Base-by-base conservation (phyloP, 2,888 invertebrate species). In the Sphaeridia pumilis region DNA sequence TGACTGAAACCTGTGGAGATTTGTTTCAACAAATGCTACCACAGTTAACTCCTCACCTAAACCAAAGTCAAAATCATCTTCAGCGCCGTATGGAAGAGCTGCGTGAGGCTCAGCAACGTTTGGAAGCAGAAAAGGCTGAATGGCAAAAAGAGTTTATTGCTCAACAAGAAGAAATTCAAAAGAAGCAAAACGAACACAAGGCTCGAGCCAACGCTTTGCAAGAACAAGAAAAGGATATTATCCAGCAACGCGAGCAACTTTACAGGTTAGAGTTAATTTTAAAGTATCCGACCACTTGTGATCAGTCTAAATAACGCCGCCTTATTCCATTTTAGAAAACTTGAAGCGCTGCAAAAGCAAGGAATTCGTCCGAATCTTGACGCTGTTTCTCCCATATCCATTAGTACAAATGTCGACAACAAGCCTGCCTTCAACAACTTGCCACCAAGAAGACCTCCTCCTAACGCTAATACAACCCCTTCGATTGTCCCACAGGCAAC, bases 221-320 rank as follows among this genome's bases (percentile, higher is more conserved):
- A 45, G 78, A 78, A 0, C 87, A 89, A 56, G 85, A 88, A 67
- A 81, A 83, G 58, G 93, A 94, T 67, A 82, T 94, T 14, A 82
- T 81, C 22, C 85, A 88, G 63, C 92, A 93, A 69, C 76, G 92
- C n/a, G 93, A 94, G 66, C 84, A 90, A 65, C 74, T 94, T 12
- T 92, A 87, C 68, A 76, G 89, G 46, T 63, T 51, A 31, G 3
- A 22, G 43, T 21, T 50, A 44, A 1, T 28, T 50, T 10, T 12
- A 31, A 31, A 14, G 14, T 10, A 14, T 14, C 14, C 10, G 34
- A 14, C 34, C 14, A 12, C 14, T 12, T 10, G 34, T 10, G 14
- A 31, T 12, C 14, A 31, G 10, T 31, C 34, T 14, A 12, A 31
- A 31, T 31, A 10, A 31, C 10, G 14, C 34, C 34, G 14, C 10